Evolutionary conservation across 2,888 invertebrate genomes (phyloP), one percentile per base, ranked within the genome.

Genomic region (Hipparchia sbordonii): DNA sequence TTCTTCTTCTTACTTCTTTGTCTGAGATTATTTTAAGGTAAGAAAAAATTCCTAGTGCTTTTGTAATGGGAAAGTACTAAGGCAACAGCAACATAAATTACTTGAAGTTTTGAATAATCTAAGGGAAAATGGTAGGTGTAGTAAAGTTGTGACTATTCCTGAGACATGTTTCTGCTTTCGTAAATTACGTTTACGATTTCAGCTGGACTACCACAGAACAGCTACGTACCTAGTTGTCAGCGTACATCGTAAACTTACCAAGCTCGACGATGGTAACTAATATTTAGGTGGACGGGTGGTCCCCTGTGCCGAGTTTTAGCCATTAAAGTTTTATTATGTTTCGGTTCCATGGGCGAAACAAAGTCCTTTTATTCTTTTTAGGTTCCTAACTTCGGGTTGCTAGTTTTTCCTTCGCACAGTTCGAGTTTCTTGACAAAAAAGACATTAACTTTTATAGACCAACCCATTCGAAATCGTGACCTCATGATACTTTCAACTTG

Each of bases 191-290:
- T 59, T 60, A 48, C 23, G 57, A 7, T 51, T 33, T 51, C 48
- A 10, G 10, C 46, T 2, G 46, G 23, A 13, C 56, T 46, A 9
- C 56, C 8, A 7, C 6, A 46, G 46, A 6, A 46, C 46, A 46
- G 39, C 39, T 48, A 48, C 48, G 48, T 56, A 23, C 23, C 57
- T 23, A 46, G 57, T 39, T 39, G 39, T 68, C 72, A 51, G 67
- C 23, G 72, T 63, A 72, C 59, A 52, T 72, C 65, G 72, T 73
- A 73, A 66, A 61, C 54, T 61, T 60, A 23, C 46, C 52, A 52
- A 65, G 54, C 65, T 51, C 51, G 70, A 73, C 60, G 66, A 48
- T 70, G 66, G 70, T 67, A 70, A 73, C 70, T 73, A 73, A 73
- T 61, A 73, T 66, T 73, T 13, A 73, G 33, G 70, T 66, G 56